phyloP scores from a whole-genome alignment of 2,113 vertebrate genomes.

The Zosterops pallidus region DNA sequence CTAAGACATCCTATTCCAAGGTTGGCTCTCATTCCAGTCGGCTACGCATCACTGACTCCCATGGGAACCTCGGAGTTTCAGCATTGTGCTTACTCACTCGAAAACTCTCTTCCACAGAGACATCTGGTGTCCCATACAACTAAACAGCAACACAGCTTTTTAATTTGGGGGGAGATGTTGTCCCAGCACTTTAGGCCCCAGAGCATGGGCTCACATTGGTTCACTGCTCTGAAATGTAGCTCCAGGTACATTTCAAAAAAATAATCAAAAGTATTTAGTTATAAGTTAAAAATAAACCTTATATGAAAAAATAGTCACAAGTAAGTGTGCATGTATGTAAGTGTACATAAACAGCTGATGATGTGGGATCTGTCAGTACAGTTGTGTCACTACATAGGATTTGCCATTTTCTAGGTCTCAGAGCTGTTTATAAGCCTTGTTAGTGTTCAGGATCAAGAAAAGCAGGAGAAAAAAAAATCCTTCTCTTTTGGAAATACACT shows the following conservation, averaged over 20 bases:
- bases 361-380: not conserved
- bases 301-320: not conserved
- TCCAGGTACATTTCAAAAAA: not conserved
- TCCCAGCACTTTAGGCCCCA: not conserved
- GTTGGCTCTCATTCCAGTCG: not conserved
- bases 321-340: not conserved
- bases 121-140: not conserved
- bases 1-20: not conserved
- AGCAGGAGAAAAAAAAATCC: not conserved
- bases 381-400: not conserved
- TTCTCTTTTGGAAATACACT: not conserved
- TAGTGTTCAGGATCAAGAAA: not conserved
- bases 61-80: not conserved
- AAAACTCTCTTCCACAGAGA: not conserved
- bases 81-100: not conserved
- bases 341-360: not conserved
- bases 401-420: not conserved
- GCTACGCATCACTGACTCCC: not conserved
- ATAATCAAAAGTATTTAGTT: not conserved
- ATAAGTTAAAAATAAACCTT: not conserved
- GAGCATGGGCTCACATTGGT: rapidly evolving
- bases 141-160: not conserved
- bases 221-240: not conserved
- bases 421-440: not conserved
- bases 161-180: not conserved